Evolutionary conservation across 2,113 vertebrate genomes (phyloP).

Genomic region (Casuarius casuarius): DNA sequence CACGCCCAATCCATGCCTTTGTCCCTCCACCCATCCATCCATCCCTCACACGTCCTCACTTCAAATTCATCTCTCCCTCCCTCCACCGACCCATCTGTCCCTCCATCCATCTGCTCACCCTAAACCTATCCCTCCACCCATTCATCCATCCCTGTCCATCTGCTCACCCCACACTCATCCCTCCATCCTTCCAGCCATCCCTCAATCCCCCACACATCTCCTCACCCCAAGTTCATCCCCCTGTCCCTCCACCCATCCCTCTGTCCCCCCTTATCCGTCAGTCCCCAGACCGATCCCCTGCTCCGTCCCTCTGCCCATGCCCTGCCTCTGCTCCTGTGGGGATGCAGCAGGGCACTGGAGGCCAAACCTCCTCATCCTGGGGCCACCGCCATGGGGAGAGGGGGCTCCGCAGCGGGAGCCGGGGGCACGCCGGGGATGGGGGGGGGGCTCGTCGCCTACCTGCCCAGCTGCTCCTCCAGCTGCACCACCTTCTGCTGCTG

Average conservation of each 20-base stretch:
- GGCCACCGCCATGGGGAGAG: background rate
- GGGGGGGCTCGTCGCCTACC: constrained; percentile 31
- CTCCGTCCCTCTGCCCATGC: background rate
- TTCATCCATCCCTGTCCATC: background rate
- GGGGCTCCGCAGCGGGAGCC: background rate
- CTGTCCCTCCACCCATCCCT: background rate
- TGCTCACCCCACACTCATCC: background rate
- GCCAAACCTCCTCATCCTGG: no score
- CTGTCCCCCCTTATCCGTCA: background rate
- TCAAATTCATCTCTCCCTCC: background rate
- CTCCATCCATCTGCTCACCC: background rate
- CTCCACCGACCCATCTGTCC: background rate
- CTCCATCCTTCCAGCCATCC: background rate
- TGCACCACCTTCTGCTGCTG: constrained; percentile 18
- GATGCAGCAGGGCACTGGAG: background rate
- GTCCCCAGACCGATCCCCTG: background rate
- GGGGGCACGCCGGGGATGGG: accelerated
- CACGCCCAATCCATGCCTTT: background rate
- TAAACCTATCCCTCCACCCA: background rate
- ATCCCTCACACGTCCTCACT: background rate
- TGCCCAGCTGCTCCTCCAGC: constrained; percentile 68
- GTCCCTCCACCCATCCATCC: background rate
- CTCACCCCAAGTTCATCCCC: background rate
- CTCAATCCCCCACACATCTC: no score
- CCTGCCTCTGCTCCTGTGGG: background rate